A percentile compares a stretch with the other conserved stretches of the same genome.
These are phyloP conservation scores for Euschistus heros DNA, from an alignment of 1,140 invertebrate genomes.

Conservation along the genomic window DNA sequence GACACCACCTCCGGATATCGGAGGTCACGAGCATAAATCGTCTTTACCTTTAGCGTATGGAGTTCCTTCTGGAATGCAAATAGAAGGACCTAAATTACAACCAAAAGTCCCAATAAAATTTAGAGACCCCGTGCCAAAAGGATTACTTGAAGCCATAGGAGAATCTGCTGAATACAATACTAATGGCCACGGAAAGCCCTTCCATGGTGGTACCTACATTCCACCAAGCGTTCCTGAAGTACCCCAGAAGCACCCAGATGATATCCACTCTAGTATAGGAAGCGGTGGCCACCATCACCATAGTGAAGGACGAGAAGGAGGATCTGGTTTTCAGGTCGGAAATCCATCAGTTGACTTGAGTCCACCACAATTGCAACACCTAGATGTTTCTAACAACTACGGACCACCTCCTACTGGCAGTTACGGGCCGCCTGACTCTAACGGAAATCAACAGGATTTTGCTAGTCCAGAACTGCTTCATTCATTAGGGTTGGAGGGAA, in stretches of 20 bases:
- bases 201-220: slow-evolving; percentile 44
- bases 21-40: background rate
- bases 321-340: too few species aligned
- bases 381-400: too few species aligned
- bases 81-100: slow-evolving; percentile 32
- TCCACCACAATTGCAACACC: too few species aligned
- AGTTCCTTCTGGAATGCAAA: slow-evolving; percentile 31
- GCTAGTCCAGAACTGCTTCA: background rate
- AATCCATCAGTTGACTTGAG: too few species aligned
- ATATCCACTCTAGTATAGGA: background rate
- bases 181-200: slow-evolving; percentile 36
- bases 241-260: slow-evolving; percentile 27
- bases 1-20: slow-evolving; percentile 30
- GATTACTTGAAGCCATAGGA: slow-evolving; percentile 50
- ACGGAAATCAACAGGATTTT: background rate
- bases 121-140: slow-evolving; percentile 53
- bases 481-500: background rate
- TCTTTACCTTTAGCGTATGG: slow-evolving; percentile 28
- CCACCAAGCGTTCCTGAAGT: slow-evolving; percentile 50
- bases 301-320: too few species aligned
- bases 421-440: background rate
- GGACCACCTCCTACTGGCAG: too few species aligned
- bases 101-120: slow-evolving; percentile 52
- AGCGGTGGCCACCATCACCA: slow-evolving; percentile 25
- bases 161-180: slow-evolving; percentile 34